phyloP scores from a whole-genome alignment of 92 coral and sea anemone species.

The Epizoanthus illoricatus region DNA sequence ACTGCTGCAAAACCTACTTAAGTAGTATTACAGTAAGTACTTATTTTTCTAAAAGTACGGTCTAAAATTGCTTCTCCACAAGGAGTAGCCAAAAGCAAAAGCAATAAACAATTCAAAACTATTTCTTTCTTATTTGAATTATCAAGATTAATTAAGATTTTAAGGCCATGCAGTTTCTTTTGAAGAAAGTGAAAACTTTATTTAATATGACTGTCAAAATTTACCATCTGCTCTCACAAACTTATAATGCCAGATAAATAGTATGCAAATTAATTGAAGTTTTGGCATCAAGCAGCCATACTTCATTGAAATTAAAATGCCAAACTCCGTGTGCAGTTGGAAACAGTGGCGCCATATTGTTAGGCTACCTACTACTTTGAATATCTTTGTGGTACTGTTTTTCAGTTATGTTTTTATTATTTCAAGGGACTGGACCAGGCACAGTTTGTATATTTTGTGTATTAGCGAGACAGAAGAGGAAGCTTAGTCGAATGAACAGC shows the following conservation, averaged over 20 bases:
- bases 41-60: too few species aligned
- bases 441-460: background rate
- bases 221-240: constrained; percentile 11
- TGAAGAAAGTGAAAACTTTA: too few species aligned
- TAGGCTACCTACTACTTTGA: background rate
- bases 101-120: background rate
- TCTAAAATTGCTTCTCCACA: too few species aligned
- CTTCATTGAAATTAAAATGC: background rate
- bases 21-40: too few species aligned
- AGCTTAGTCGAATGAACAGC: background rate
- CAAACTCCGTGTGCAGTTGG: background rate
- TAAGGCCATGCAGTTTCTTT: background rate
- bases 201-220: background rate
- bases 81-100: too few species aligned
- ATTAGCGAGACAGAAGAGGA: background rate
- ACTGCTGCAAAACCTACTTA: too few species aligned
- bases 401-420: background rate
- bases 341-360: too few species aligned
- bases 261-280: background rate
- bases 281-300: background rate
- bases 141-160: too few species aligned
- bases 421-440: background rate
- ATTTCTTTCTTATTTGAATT: background rate
- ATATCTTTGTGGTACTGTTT: background rate
- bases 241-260: background rate